These are phyloP conservation scores for Hirudinaria manillensis DNA, from an alignment of 2,888 invertebrate species.

Conservation along the genomic window DNA sequence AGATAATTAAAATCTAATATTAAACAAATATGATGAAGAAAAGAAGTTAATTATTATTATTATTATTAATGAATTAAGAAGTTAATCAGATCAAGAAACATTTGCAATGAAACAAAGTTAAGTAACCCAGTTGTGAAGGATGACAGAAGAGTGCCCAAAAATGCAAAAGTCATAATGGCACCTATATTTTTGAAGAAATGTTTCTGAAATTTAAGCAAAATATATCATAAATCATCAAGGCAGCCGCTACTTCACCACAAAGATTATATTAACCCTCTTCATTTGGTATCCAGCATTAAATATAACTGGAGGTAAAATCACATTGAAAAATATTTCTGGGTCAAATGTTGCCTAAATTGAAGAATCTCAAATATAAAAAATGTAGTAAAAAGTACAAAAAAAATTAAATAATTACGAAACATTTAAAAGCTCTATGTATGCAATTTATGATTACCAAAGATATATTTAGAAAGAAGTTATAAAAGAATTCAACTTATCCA, in stretches of 20 bases:
- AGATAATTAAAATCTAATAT: background rate
- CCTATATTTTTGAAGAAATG: conserved; percentile 94
- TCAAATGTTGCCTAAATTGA: conserved; percentile 79
- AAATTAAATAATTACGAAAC: no score
- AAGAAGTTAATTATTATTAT: background rate
- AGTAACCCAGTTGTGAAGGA: conserved; percentile 76
- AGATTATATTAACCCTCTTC: conserved; percentile 66
- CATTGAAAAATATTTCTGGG: conserved; percentile 96
- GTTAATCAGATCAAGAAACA: background rate
- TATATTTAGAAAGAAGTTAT: background rate
- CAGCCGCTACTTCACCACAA: background rate
- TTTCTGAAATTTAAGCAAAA: conserved; percentile 64
- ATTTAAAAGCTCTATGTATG: no score
- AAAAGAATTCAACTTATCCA: no score
- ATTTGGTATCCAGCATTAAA: conserved; percentile 96
- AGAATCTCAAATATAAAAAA: conserved; percentile 21
- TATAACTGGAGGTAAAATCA: conserved; percentile 92
- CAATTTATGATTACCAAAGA: no score
- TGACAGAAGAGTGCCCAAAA: conserved; percentile 87
- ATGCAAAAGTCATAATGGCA: conserved; percentile 86
- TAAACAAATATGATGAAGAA: background rate
- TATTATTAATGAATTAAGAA: background rate
- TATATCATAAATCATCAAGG: background rate
- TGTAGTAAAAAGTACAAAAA: background rate
- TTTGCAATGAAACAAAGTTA: background rate